Evolutionary conservation across 1,140 invertebrate genomes (phyloP).

Genomic region (Limonius californicus): DNA sequence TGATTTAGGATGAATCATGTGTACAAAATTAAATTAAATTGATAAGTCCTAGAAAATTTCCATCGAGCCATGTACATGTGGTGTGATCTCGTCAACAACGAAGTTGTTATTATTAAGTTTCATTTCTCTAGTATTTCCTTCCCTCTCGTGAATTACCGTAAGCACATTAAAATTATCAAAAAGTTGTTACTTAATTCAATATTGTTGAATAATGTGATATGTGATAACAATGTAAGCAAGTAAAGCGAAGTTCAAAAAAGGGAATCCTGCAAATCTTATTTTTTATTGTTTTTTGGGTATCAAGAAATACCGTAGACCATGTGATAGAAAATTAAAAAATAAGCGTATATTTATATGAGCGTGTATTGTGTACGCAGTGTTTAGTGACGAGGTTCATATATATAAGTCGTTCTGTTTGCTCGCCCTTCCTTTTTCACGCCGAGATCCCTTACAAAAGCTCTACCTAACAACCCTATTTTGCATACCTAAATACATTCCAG

Average conservation of each 20-base stretch:
- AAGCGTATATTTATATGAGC: conserved; percentile 16
- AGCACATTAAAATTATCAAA: background rate
- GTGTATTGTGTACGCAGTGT: background rate
- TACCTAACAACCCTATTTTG: conserved; percentile 1
- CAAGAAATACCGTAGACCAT: background rate
- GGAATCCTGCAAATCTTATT: background rate
- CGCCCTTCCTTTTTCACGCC: background rate
- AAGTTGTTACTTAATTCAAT: conserved; percentile 13
- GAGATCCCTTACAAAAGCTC: background rate
- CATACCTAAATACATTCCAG: conserved; percentile 6
- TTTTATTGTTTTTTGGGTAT: conserved; percentile 11
- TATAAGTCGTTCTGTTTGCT: background rate
- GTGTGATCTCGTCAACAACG: conserved; percentile 10
- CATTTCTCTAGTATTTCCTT: background rate
- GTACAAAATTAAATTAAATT: too few relatives aligned
- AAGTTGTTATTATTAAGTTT: background rate
- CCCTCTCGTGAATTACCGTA: background rate
- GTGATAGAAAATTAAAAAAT: conserved; percentile 10
- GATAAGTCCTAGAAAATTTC: background rate
- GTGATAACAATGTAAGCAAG: background rate
- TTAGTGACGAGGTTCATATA: background rate
- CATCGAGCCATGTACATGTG: background rate
- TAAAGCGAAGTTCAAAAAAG: background rate
- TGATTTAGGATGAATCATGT: too few relatives aligned
- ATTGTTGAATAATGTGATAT: conserved; percentile 14